These are phyloP conservation scores for Pseudomyrmex flavicornis DNA, from an alignment of 1,140 invertebrate species.

Conservation along the genomic window DNA sequence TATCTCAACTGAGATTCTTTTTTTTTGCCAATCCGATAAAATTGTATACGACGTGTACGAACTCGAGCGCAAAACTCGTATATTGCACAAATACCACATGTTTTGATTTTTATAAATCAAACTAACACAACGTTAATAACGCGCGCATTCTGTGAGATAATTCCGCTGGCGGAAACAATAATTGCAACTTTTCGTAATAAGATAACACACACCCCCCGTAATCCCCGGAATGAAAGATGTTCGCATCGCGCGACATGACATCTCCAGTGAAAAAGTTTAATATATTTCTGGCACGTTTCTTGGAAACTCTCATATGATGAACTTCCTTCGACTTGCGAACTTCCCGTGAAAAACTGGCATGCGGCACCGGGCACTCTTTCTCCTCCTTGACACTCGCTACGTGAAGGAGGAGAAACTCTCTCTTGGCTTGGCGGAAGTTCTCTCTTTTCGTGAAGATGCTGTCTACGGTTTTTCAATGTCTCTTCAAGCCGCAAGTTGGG, in stretches of 20 bases:
- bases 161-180: background rate
- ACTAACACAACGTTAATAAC: too few relatives aligned
- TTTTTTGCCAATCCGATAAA: background rate
- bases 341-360: conserved; percentile 61
- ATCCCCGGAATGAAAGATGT: conserved; percentile 26
- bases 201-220: conserved; percentile 3
- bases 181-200: background rate
- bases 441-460: conserved; percentile 18
- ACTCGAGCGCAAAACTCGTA: too few relatives aligned
- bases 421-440: conserved; percentile 45
- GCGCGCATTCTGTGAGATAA: background rate
- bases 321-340: conserved; percentile 59
- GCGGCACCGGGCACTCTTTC: conserved; percentile 34
- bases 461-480: conserved; percentile 57
- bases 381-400: conserved; percentile 63
- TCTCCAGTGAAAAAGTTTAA: conserved; percentile 53
- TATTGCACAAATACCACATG: too few relatives aligned
- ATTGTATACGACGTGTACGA: too few relatives aligned
- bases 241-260: conserved; percentile 1
- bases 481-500: conserved; percentile 31
- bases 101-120: too few relatives aligned
- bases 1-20: conserved; percentile 30
- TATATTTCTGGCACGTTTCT: conserved; percentile 70
- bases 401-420: conserved; percentile 58
- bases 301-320: conserved; percentile 69